Base-by-base conservation (phyloP, 2,797 vertebrate species). In the Basileuterus tristriatus region DNA sequence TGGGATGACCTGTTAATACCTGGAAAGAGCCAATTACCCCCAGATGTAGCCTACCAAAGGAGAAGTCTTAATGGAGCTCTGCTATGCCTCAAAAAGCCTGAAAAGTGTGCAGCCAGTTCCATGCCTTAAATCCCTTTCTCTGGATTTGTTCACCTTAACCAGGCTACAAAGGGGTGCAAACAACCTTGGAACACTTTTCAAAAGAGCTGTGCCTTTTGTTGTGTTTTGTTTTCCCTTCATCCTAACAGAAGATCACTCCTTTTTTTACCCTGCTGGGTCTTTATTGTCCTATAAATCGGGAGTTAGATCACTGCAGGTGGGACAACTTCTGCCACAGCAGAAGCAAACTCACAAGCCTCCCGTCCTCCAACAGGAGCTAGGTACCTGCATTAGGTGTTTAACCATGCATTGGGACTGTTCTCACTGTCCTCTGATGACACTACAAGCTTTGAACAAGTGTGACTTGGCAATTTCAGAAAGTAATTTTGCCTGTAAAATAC, bases 341-440 rank as follows among this genome's bases (percentile, higher is more conserved):
- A 39, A 58, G 30, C 39, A 74, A 81, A 47, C 39, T 64, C 56
- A 44, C 7, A 52, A 60, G 24, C 47, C 18, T 80, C 52, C 27
- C 12, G 30, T 67, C n/a, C 39, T 83, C 2, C 0, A 1, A 3
- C 1, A 69, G 47, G 36, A 79, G 39, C n/a, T 13, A 4, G 20
- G 21, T 59, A 79, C n/a, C 30, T 58, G 16, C 18, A 46, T 58
- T 4, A 70, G 49, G 13, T 72, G 26, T 41, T 37, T 15, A n/a
- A 46, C 36, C 14, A 5, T 30, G 37, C 32, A 5, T 0, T 18
- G 34, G 34, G 60, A 7, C 41, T 83, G n/a, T 29, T 53, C 52
- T 65, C 47, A 13, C 16, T 63, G 68, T 46, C 2, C 0, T 34
- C 43, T 76, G 27, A 32, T 29, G 18, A 62, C 50, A 29, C 30